These are phyloP conservation scores for Heliconius congener DNA, from an alignment of 1,140 invertebrate species.

Conservation along the genomic window DNA sequence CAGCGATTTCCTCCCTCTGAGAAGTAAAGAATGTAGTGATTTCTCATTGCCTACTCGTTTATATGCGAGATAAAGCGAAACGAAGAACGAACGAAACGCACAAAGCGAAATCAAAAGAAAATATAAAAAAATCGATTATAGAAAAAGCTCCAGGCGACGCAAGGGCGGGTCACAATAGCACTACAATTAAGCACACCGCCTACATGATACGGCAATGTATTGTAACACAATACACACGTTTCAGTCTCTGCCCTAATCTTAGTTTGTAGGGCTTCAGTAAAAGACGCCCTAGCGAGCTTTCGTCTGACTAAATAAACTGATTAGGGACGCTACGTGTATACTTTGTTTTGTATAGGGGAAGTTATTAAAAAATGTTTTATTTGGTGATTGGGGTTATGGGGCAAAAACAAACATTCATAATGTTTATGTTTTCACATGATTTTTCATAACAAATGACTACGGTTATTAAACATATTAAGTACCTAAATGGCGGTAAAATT, in stretches of 20 bases:
- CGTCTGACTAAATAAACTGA: conserved; percentile 22
- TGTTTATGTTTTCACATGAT: too few species aligned
- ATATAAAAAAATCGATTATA: neutral
- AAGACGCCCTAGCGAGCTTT: conserved; percentile 11
- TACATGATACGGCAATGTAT: neutral
- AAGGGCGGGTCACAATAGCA: conserved; percentile 3
- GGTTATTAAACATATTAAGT: too few species aligned
- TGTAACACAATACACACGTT: conserved; percentile 5
- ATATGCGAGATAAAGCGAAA: neutral
- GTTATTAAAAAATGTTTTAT: neutral
- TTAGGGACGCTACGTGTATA: neutral
- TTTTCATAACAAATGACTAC: too few species aligned
- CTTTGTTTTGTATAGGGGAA: neutral
- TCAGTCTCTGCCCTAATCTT: conserved; percentile 13
- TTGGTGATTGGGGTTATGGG: too few species aligned
- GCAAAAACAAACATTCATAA: too few species aligned
- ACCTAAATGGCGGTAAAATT: too few species aligned
- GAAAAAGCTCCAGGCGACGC: conserved; percentile 4
- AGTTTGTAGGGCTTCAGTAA: conserved; percentile 20
- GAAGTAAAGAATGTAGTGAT: neutral
- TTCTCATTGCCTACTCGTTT: neutral
- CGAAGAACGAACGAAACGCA: neutral
- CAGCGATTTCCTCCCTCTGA: neutral
- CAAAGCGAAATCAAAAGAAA: neutral
- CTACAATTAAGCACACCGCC: conserved; percentile 5